Conservation (phyloP, 2,113 vertebrate species). For the Cygnus buccinator region DNA sequence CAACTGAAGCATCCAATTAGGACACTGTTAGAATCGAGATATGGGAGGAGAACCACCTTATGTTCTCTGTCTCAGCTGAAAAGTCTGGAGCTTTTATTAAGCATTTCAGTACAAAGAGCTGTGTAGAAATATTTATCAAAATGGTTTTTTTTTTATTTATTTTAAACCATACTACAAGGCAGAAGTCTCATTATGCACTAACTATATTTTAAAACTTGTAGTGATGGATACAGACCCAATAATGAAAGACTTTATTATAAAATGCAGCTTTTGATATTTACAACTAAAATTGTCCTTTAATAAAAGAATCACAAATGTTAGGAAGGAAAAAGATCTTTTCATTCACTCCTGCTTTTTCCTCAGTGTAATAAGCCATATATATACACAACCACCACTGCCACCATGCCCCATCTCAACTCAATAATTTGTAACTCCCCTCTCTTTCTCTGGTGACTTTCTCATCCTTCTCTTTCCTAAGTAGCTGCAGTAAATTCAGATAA, state of each 20-base stretch:
- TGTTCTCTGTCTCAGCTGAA: background rate
- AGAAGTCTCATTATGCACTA: background rate
- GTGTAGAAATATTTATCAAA: background rate
- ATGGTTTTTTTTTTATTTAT: background rate
- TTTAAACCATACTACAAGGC: background rate
- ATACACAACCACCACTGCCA: accelerated
- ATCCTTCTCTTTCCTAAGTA: background rate
- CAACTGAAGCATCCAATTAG: background rate
- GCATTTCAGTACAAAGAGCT: background rate
- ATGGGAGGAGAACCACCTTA: background rate
- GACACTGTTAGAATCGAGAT: background rate
- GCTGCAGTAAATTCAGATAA: background rate
- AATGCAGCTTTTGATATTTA: background rate
- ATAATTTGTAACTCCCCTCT: background rate
- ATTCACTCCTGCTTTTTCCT: background rate
- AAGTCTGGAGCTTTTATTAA: background rate
- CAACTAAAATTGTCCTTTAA: background rate
- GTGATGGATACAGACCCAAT: background rate
- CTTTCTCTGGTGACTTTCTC: background rate
- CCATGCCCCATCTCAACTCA: background rate
- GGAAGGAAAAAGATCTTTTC: background rate
- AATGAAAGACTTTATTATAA: background rate
- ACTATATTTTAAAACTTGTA: background rate
- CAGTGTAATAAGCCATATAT: background rate
- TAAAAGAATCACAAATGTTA: background rate